Evolutionary conservation across 1,140 invertebrate species (phyloP), one percentile per base, ranked within the genome.

Genomic region (Solenopsis fugax): DNA sequence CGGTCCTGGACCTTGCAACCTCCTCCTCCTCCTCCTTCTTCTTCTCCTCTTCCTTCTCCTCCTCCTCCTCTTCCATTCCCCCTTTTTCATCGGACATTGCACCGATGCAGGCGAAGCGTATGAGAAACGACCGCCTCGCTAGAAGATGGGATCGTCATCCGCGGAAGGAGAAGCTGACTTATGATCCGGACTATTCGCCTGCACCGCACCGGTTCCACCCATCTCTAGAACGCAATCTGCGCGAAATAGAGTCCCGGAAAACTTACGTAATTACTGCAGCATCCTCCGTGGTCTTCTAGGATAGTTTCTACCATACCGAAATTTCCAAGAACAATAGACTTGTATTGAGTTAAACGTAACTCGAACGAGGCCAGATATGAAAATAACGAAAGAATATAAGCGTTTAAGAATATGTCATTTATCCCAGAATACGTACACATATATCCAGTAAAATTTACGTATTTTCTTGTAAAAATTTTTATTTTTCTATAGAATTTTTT

Each of bases 81-180:
- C 65, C 21, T 50, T 65, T 77, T 85, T 85, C 82, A 64, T 78
- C 82, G 82, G 82, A 78, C 82, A 54, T 85, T 85, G 82, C 82
- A 77, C 82, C 56, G 80, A 84, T 84, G 80, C 80, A 84, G 69
- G 71, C 80, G 67, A 73, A 41, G 54, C 69, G 80, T 84, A 60
- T 84, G 69, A 84, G 80, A 75, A 73, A 84, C 78, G 78, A 41
- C 69, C 29, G 69, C 45, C 54, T 72, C 41, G 80, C 69, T 41
- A 60, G 24, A 84, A 75, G 80, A 82, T 48, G 69, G 52, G 50
- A 67, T 71, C 69, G 69, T 84, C 69, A 84, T 52, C 54, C 65
- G 41, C 80, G 69, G 13, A 60, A 84, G 52, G 24, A 73, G 37
- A 73, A 60, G 67, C 18, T 71, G n/a, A 48, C 45, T 73, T 82